These are phyloP conservation scores for Calypte anna DNA, from an alignment of 2,113 vertebrate genomes.

Conservation along the genomic window DNA sequence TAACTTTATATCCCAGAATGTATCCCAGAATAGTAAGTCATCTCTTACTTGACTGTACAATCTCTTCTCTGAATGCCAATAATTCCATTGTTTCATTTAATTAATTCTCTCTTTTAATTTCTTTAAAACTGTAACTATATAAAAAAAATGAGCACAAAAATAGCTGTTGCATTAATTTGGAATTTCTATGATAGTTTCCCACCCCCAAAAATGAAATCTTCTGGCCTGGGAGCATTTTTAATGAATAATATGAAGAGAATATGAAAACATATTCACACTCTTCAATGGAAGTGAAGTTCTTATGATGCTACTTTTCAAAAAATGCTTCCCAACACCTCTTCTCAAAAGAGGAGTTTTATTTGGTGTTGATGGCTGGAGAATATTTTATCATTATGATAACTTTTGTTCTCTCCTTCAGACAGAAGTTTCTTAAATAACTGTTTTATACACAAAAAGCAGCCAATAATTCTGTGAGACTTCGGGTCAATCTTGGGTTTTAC, in stretches of 20 bases:
- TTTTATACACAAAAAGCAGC: neutral
- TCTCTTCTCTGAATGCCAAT: neutral
- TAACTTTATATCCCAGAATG: neutral
- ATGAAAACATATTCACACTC: neutral
- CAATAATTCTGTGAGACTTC: neutral
- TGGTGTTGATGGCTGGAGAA: neutral
- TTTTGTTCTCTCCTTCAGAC: neutral
- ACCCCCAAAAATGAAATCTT: neutral
- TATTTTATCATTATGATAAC: neutral
- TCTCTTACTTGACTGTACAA: neutral
- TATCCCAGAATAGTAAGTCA: neutral
- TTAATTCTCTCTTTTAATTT: neutral
- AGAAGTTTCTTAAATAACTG: neutral
- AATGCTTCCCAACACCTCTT: neutral
- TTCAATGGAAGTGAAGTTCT: neutral
- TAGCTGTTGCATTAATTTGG: neutral
- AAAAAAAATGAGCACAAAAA: neutral
- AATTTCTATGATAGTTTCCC: neutral
- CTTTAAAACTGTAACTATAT: neutral
- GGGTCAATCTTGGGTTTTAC: neutral
- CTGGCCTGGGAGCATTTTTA: neutral
- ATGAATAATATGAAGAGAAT: neutral
- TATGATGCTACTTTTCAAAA: neutral
- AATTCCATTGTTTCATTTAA: neutral
- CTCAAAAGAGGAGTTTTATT: neutral